Percentiles rank a stretch among this genome's conserved stretches.
Conservation (phyloP, 2,888 invertebrate species). For the Galeruca laticollis region DNA sequence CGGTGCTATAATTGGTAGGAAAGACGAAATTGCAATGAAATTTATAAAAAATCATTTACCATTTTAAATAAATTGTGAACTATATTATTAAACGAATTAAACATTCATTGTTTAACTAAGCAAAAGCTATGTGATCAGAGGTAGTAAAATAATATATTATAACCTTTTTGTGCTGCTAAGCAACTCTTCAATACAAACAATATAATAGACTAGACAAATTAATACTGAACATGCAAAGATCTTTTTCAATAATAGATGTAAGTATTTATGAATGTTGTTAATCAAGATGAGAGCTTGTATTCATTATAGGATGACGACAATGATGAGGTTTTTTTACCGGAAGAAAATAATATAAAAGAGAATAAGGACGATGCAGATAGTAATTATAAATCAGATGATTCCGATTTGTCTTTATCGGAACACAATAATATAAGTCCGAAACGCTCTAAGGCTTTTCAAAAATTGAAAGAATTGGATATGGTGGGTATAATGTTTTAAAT, state of each 20-base stretch:
- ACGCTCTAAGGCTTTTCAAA: constrained; percentile 26
- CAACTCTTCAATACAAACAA: background rate
- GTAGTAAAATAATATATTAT: no score
- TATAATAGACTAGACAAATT: background rate
- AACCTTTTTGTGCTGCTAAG: background rate
- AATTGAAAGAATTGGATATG: constrained; percentile 24
- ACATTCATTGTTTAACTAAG: no score
- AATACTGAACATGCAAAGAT: constrained; percentile 42
- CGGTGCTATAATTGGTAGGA: no score
- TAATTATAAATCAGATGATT: constrained; percentile 36
- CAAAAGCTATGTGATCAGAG: no score
- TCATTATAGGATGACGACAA: constrained; percentile 32
- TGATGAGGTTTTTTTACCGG: constrained; percentile 30
- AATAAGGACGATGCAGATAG: constrained; percentile 34
- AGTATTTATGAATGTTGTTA: constrained; percentile 11
- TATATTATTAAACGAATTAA: no score
- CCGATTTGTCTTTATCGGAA: constrained; percentile 63
- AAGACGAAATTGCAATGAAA: no score
- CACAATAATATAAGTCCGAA: constrained; percentile 48
- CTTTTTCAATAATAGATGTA: constrained; percentile 47
- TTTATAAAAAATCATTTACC: no score
- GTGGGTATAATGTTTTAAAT: constrained; percentile 16
- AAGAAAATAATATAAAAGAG: constrained; percentile 26
- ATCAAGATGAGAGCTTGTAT: constrained; percentile 4
- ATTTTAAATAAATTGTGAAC: no score